These are phyloP conservation scores for Sylvicola cinctus DNA, from an alignment of 2,888 invertebrate genomes.

Conservation along the genomic window DNA sequence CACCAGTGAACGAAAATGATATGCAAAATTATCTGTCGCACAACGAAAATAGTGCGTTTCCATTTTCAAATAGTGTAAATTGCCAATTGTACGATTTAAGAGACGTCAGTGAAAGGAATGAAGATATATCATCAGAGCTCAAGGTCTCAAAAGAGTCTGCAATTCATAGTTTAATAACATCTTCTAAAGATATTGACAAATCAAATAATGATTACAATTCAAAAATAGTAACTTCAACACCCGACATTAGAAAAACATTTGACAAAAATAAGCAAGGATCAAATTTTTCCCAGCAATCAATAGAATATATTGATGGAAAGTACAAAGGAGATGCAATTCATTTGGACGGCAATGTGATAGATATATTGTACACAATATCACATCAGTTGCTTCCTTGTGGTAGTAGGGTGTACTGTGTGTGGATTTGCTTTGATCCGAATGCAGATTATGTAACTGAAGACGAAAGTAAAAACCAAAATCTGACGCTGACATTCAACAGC, in stretches of 20 bases:
- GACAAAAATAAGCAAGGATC: background rate
- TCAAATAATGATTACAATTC: too few relatives aligned
- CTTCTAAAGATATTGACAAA: too few relatives aligned
- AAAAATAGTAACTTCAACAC: slow-evolving; percentile 8
- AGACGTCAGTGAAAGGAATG: too few relatives aligned
- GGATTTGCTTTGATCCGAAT: slow-evolving; percentile 33
- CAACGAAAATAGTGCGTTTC: slow-evolving; percentile 1
- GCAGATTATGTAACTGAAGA: slow-evolving; percentile 12
- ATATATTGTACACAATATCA: slow-evolving; percentile 29
- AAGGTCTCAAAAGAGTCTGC: too few relatives aligned
- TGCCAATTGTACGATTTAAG: too few relatives aligned
- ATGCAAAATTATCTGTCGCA: slow-evolving; percentile 4
- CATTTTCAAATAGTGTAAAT: too few relatives aligned
- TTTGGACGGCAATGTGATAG: slow-evolving; percentile 13
- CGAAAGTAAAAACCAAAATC: slow-evolving; percentile 15
- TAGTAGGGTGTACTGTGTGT: slow-evolving; percentile 35
- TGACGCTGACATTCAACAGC: slow-evolving; percentile 25
- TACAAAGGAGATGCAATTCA: slow-evolving; percentile 15
- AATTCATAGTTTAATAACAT: too few relatives aligned
- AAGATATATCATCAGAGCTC: too few relatives aligned
- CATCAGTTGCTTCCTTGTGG: slow-evolving; percentile 29
- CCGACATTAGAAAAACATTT: slow-evolving; percentile 6
- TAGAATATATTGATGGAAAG: slow-evolving; percentile 11
- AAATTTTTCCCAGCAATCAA: background rate
- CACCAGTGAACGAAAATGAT: slow-evolving; percentile 10